Percentiles rank a stretch among this genome's conserved stretches.
phyloP scores from a whole-genome alignment of 2,113 vertebrate species.

The Apus apus region DNA sequence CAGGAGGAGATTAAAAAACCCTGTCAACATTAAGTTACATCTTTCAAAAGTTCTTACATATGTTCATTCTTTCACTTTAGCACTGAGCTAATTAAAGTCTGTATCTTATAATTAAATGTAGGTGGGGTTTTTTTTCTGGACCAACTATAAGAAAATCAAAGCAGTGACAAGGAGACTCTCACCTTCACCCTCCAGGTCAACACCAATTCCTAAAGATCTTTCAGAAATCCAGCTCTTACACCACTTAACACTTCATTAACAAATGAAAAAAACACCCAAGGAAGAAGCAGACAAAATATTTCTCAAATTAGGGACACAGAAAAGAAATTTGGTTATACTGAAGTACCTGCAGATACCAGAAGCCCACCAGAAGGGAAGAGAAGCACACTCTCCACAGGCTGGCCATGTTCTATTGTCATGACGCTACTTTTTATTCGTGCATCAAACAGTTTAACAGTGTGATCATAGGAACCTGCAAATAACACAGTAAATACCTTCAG shows the following conservation, averaged over 20 bases:
- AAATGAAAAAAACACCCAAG: neutral
- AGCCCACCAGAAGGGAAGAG: conserved; percentile 95
- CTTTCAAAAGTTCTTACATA: neutral
- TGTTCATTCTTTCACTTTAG: neutral
- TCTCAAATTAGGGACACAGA: neutral
- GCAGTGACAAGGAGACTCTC: neutral
- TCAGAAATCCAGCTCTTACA: neutral
- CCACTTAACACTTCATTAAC: neutral
- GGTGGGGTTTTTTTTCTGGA: neutral
- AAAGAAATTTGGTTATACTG: neutral
- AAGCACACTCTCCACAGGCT: conserved; percentile 95
- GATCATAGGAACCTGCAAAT: conserved; percentile 92
- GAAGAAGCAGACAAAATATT: neutral
- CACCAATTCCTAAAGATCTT: neutral
- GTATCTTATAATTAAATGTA: neutral
- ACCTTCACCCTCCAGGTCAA: neutral
- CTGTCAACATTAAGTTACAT: neutral
- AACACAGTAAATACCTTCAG: neutral
- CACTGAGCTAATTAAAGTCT: neutral
- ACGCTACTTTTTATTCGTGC: conserved; percentile 84
- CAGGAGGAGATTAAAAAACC: neutral
- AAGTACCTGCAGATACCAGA: conserved; percentile 92
- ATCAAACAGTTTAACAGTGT: conserved; percentile 94
- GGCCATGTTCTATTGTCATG: conserved; percentile 91
- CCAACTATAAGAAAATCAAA: neutral